Percentiles rank a stretch among this genome's conserved stretches.
These are phyloP conservation scores for Antheraea assamensis DNA, from an alignment of 2,888 invertebrate species.

Conservation along the genomic window DNA sequence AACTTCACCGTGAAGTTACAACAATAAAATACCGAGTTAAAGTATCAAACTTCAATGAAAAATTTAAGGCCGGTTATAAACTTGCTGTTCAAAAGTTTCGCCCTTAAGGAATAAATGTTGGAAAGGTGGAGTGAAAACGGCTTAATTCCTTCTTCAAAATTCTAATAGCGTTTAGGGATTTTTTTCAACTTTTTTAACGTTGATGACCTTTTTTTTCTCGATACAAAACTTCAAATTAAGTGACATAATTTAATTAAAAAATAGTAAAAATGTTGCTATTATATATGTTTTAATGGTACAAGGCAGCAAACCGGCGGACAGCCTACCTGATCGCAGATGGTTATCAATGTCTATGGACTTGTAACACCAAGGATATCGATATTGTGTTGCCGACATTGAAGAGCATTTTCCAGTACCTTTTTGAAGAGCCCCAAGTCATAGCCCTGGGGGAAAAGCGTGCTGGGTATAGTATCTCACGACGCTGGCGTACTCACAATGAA, in stretches of 20 bases:
- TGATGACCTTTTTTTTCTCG: neutral
- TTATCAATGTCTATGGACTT: too few relatives aligned
- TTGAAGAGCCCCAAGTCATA: too few relatives aligned
- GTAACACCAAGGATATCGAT: too few relatives aligned
- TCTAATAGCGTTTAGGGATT: constrained; percentile 27
- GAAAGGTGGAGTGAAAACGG: constrained; percentile 34
- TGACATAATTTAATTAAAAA: neutral
- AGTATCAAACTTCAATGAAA: constrained; percentile 47
- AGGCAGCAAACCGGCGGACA: too few relatives aligned
- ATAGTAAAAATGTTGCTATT: neutral
- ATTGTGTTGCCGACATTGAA: too few relatives aligned
- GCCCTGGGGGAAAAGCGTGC: too few relatives aligned
- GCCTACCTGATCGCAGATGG: too few relatives aligned
- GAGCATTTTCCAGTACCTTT: too few relatives aligned
- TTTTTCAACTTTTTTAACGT: constrained; percentile 22
- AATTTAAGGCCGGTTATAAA: constrained; percentile 42
- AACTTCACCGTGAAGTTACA: constrained; percentile 32
- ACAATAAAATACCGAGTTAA: constrained; percentile 41
- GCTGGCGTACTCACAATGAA: too few relatives aligned
- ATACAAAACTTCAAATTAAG: neutral
- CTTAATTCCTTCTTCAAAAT: constrained; percentile 34
- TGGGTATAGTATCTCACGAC: too few relatives aligned
- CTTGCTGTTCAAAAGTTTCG: constrained; percentile 39
- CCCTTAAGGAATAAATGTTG: constrained; percentile 38
- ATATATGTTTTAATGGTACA: too few relatives aligned